Base-by-base conservation (phyloP, 2,113 vertebrate genomes). In the Phalacrocorax pelagicus region DNA sequence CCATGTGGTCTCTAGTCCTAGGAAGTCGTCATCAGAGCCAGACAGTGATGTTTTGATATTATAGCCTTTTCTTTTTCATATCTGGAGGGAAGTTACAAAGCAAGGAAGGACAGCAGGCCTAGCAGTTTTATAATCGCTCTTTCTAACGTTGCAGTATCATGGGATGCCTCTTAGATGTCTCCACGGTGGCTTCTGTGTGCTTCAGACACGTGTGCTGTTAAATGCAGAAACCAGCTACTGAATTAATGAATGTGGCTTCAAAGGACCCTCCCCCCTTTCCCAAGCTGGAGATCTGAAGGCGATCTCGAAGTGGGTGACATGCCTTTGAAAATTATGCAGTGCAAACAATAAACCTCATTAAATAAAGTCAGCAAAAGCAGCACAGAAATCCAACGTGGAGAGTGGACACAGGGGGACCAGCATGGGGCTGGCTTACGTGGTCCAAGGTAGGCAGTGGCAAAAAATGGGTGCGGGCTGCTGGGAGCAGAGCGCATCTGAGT, bases 181-280 rank as follows among this genome's bases (percentile, higher is more conserved):
- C 97, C 96, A 84, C 58, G 2, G 96, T 97, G 97, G 97, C 97
- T 98, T 94, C 72, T 90, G 94, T 90, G 96, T 42, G 97, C 97
- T 97, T 98, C 98, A 97, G 94, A 98, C 96, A 95, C 82, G 47
- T 87, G 97, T 87, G 96, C 93, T 55, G 38, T 81, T 98, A 97
- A 98, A 98, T 90, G 95, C 86, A 74, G 97, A 90, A 96, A 80
- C 93, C 82, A 51, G 95, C 92, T 96, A 29, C 96, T 96, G 98
- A 97, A 98, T 98, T 98, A 98, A 98, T 98, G 97, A 98, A 94
- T 20, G 94, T 1, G 57, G 90, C 98, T 98, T 98, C 98, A 98
- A 98, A 98, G 97, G 83, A 67, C 88, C 96, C 96, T 97, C 73
- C 97, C 92, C 96, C 96, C 94, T 91, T 91, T 55, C 93, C 95